Percentiles rank a stretch among this genome's conserved stretches.
These are phyloP conservation scores for Trachelus tabidus DNA, from an alignment of 2,888 invertebrate genomes.

Conservation along the genomic window DNA sequence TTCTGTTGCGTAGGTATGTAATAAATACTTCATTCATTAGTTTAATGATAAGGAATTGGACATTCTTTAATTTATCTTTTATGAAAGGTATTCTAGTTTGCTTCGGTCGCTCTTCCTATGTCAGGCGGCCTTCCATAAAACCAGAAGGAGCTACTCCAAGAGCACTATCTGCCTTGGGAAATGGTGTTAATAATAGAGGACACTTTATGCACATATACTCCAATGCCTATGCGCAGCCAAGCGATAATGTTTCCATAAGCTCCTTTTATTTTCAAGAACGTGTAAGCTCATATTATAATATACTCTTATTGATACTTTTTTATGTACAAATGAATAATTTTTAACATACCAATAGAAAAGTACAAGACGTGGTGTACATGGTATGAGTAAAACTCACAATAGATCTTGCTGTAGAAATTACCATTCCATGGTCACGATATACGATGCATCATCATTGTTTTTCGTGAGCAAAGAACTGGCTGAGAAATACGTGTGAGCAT, in stretches of 20 bases:
- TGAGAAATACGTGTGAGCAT: constrained; percentile 79
- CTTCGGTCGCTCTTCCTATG: constrained; percentile 81
- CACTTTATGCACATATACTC: constrained; percentile 69
- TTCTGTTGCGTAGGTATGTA: constrained; percentile 85
- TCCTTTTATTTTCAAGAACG: constrained; percentile 85
- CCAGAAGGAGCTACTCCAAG: constrained; percentile 83
- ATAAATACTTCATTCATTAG: not conserved
- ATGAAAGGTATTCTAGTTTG: constrained; percentile 78
- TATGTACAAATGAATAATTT: constrained; percentile 6
- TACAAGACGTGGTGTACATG: constrained; percentile 49
- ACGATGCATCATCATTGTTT: constrained; percentile 80
- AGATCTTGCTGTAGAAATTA: constrained; percentile 55
- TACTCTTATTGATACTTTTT: not conserved
- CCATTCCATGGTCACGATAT: constrained; percentile 76
- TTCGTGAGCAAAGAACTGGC: constrained; percentile 85
- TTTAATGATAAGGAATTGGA: not conserved
- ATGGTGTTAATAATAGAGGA: constrained; percentile 67
- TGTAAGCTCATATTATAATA: constrained; percentile 63
- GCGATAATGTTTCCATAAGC: constrained; percentile 71
- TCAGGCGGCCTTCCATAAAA: constrained; percentile 76
- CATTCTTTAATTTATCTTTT: constrained; percentile 4
- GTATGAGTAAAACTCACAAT: constrained; percentile 44
- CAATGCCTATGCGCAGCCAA: constrained; percentile 61
- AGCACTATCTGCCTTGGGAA: constrained; percentile 79
- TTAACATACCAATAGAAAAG: constrained; percentile 41